Percentiles rank a stretch among this genome's conserved stretches.
These are phyloP conservation scores for Peromyscus maniculatus DNA, from an alignment of 2,113 vertebrate species.

Conservation along the genomic window DNA sequence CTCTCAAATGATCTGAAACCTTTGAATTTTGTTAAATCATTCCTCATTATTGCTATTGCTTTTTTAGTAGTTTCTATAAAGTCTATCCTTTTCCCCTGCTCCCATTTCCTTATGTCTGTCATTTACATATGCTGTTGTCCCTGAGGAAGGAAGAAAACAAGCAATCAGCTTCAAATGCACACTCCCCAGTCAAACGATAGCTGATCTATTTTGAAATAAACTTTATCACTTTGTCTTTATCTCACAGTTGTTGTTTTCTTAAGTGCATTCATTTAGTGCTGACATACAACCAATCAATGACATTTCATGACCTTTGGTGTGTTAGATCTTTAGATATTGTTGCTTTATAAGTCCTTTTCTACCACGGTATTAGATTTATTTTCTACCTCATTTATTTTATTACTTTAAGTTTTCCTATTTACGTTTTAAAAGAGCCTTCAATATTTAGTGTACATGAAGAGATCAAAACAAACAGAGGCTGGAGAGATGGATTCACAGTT, in stretches of 20 bases:
- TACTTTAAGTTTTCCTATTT: background rate
- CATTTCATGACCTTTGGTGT: constrained; percentile 19
- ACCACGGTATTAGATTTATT: background rate
- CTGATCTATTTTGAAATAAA: constrained; percentile 54
- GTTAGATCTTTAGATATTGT: constrained; percentile 25
- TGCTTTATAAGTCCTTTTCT: constrained; percentile 5
- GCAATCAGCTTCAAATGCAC: constrained; percentile 44
- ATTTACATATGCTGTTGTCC: constrained; percentile 64
- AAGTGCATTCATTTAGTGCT: constrained; percentile 31
- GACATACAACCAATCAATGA: constrained; percentile 4
- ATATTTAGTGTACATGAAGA: constrained; percentile 46
- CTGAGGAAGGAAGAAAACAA: constrained; percentile 46
- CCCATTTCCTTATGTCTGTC: constrained; percentile 68
- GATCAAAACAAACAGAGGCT: background rate
- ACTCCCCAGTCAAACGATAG: constrained; percentile 39
- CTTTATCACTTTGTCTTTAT: background rate
- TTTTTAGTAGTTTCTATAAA: constrained; percentile 79
- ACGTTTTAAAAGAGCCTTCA: constrained; percentile 33
- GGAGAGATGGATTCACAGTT: background rate
- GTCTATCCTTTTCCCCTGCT: constrained; percentile 47
- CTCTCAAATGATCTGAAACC: constrained; percentile 77
- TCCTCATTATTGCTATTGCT: constrained; percentile 80
- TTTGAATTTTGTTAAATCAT: constrained; percentile 80
- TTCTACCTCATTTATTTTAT: constrained; percentile 34
- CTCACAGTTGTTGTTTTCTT: background rate